Base-by-base conservation (phyloP, 2,888 invertebrate species). In the Endomychus coccineus region DNA sequence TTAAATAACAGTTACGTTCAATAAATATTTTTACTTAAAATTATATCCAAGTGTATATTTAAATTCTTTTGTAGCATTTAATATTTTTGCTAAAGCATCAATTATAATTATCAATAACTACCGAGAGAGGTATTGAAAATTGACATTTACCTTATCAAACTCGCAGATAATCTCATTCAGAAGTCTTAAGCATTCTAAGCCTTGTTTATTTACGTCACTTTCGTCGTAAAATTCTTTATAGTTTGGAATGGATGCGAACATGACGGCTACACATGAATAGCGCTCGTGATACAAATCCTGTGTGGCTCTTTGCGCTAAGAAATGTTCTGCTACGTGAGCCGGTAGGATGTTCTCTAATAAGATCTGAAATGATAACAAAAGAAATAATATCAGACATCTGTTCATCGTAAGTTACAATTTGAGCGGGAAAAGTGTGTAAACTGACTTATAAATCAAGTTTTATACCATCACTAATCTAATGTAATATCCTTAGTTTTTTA, bases 211-310 rank as follows among this genome's bases (percentile, higher is more conserved):
- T 46, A 94, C 89, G 59, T 94, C 92, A n/a, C 86, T 92, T 63
- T 94, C 92, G 55, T 91, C 90, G 59, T 94, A 95, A 64, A 95
- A 95, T 65, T 95, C 92, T 60, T 91, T 91, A 67, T 95, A 97
- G 68, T 96, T 95, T 3, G 96, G 95, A 53, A 97, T 96, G 1
- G 94, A 94, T 0, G 96, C 95, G 62, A 97, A 97, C 95, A 96
- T 95, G 4, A 97, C 96, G 1, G 90, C 91, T 39, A 96, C 90
- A 53, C 85, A 84, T 10, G 82, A 83, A 64, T 96, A 96, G 24
- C 89, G 75, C 62, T 96, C 91, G 63, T 95, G 94, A 66, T 97
- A 97, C 1, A 96, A 67, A 45, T 94, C 94, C 71, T 94, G 75
- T 27, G 78, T 78, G 3, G 75, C 75, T 32, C 82, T 73, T 2